Evolutionary conservation across 2,888 invertebrate species (phyloP).

Genomic region (Chironomus tentans): DNA sequence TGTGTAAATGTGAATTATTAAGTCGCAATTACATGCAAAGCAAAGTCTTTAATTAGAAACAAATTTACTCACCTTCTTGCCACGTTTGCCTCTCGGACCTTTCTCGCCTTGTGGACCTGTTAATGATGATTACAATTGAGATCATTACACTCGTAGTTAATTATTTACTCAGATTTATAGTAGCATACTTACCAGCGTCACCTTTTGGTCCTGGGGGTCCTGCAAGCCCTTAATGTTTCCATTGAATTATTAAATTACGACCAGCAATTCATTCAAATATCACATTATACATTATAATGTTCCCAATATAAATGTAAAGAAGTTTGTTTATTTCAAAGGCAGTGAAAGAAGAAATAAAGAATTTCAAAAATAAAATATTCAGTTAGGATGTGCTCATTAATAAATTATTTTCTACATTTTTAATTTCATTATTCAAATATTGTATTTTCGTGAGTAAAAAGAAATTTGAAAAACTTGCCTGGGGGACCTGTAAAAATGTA

Average conservation of each 20-base stretch:
- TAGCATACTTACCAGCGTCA: conserved; percentile 32
- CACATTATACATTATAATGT: too few species aligned
- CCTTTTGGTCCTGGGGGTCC: conserved; percentile 40
- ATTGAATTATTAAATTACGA: background rate
- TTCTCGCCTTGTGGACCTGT: conserved; percentile 75
- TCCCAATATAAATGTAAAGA: too few species aligned
- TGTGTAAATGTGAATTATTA: conserved; percentile 5
- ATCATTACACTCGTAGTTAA: background rate
- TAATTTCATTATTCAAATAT: background rate
- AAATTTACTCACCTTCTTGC: conserved; percentile 73
- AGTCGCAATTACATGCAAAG: background rate
- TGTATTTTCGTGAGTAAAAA: background rate
- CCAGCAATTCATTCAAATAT: too few species aligned
- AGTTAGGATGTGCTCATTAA: too few species aligned
- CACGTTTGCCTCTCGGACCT: conserved; percentile 84
- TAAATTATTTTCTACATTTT: background rate
- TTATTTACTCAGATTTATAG: background rate
- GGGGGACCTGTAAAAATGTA: background rate
- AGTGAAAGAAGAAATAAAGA: background rate
- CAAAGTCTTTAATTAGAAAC: background rate
- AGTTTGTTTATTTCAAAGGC: background rate
- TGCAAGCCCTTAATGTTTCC: conserved; percentile 28
- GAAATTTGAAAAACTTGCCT: background rate
- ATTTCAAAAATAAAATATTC: background rate
- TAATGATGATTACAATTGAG: conserved; percentile 28